Evolutionary conservation across 1,140 invertebrate species (phyloP).

Genomic region (Grapholita molesta): DNA sequence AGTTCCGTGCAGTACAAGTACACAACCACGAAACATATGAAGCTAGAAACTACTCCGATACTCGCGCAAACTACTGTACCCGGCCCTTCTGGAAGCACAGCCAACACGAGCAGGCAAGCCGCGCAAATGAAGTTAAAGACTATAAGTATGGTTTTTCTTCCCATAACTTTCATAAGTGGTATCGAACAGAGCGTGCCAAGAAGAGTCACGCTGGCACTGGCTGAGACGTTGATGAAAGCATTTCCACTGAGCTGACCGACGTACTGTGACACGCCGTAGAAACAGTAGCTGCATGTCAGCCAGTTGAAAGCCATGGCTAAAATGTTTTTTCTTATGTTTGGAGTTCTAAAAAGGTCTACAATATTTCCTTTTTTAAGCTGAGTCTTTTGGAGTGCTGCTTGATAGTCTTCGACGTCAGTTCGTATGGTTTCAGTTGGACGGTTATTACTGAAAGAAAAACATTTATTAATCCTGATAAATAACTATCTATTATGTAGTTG

Average conservation of each 20-base stretch:
- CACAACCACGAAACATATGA: constrained; percentile 82
- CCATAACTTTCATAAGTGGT: constrained; percentile 80
- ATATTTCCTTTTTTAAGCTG: constrained; percentile 79
- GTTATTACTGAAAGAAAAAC: constrained; percentile 74
- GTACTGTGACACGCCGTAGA: constrained; percentile 87
- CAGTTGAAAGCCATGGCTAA: constrained; percentile 84
- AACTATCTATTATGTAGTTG: too few species aligned
- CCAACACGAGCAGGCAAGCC: constrained; percentile 79
- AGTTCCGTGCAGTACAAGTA: constrained; percentile 85
- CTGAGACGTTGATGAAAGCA: constrained; percentile 85
- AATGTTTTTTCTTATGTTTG: constrained; percentile 87
- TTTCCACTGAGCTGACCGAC: constrained; percentile 84
- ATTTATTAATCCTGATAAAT: too few species aligned
- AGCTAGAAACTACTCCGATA: constrained; percentile 83
- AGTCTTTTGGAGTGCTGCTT: constrained; percentile 45
- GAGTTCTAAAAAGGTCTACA: constrained; percentile 85
- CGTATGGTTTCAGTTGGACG: constrained; percentile 77
- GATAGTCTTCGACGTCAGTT: constrained; percentile 67
- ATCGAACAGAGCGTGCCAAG: constrained; percentile 82
- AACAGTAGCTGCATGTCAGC: constrained; percentile 85
- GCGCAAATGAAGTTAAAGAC: constrained; percentile 79
- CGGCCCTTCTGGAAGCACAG: constrained; percentile 69
- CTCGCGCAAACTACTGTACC: constrained; percentile 79
- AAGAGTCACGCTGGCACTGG: constrained; percentile 81
- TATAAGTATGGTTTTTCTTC: constrained; percentile 80